A percentile compares a stretch with the other conserved stretches of the same genome.
phyloP scores from a whole-genome alignment of 2,888 invertebrate genomes.

The Dorcus parallelipipedus region DNA sequence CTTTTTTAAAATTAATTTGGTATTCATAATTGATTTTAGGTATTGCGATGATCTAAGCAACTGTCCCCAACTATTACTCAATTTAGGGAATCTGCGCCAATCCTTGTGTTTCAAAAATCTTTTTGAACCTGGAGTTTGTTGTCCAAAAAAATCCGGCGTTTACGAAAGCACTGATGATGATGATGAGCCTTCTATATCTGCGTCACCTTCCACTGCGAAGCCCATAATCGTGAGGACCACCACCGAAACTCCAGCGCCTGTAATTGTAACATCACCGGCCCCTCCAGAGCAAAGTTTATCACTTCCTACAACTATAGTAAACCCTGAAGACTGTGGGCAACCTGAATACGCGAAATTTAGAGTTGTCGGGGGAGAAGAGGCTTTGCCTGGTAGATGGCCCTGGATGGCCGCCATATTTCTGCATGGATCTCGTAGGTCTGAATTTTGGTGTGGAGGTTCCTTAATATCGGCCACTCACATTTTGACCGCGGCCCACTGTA shows the following conservation, averaged over 20 bases:
- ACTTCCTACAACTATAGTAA: slow-evolving; percentile 19
- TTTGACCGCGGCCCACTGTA: slow-evolving; percentile 91
- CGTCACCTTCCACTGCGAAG: slow-evolving; percentile 35
- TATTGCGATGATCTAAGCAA: slow-evolving; percentile 84
- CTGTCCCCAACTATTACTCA: slow-evolving; percentile 79
- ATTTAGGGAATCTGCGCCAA: slow-evolving; percentile 76
- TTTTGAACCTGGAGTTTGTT: slow-evolving; percentile 90
- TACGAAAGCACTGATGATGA: slow-evolving; percentile 11
- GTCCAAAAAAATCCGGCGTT: slow-evolving; percentile 58
- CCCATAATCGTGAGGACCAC: slow-evolving; percentile 36
- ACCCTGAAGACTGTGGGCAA: slow-evolving; percentile 67
- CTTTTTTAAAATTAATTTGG: background rate
- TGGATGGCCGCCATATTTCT: slow-evolving; percentile 96
- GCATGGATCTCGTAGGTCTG: slow-evolving; percentile 77
- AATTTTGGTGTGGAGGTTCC: slow-evolving; percentile 94
- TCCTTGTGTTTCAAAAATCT: slow-evolving; percentile 88
- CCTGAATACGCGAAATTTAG: slow-evolving; percentile 80
- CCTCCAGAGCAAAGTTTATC: background rate
- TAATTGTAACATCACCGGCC: background rate
- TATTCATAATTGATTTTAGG: slow-evolving; percentile 31
- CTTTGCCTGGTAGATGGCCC: slow-evolving; percentile 86
- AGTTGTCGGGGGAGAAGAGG: slow-evolving; percentile 86
- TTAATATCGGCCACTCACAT: slow-evolving; percentile 77
- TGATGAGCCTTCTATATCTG: slow-evolving; percentile 10
- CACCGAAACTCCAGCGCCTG: slow-evolving; percentile 13